Conservation (phyloP, 2,888 invertebrate species). For the Hoplodrina ambigua region DNA sequence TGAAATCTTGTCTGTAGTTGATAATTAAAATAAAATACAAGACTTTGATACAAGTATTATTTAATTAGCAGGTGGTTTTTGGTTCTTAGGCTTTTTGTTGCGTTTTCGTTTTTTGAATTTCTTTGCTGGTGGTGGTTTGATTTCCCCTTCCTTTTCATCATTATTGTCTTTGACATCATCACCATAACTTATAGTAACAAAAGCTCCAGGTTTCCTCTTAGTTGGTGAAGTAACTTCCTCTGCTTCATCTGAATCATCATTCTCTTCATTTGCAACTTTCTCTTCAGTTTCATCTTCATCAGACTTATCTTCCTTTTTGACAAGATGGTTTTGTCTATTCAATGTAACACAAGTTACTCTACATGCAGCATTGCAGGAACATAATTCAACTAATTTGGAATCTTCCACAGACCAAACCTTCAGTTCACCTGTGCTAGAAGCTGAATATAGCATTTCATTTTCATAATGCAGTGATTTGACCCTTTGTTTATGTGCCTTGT, state of each 20-base stretch:
- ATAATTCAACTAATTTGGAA: conserved; percentile 87
- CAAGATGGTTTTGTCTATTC: conserved; percentile 84
- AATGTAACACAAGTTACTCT: conserved; percentile 94
- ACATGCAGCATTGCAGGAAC: conserved; percentile 92
- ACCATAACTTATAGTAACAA: conserved; percentile 84
- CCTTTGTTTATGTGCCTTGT: conserved; percentile 91
- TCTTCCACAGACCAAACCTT: conserved; percentile 92
- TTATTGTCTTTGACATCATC: conserved; percentile 68
- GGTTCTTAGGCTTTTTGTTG: conserved; percentile 77
- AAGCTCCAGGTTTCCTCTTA: conserved; percentile 83
- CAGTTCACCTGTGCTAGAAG: conserved; percentile 95
- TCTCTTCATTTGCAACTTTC: conserved; percentile 62
- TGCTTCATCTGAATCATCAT: conserved; percentile 72
- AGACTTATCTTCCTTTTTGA: conserved; percentile 81
- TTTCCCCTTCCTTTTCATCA: conserved; percentile 66
- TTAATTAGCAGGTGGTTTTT: conserved; percentile 52
- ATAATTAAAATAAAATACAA: conserved; percentile 39
- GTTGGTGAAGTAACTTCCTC: conserved; percentile 57
- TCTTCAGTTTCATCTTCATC: conserved; percentile 65
- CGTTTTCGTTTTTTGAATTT: conserved; percentile 81
- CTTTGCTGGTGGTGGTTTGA: conserved; percentile 73
- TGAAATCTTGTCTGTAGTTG: conserved; percentile 27
- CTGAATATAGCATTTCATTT: conserved; percentile 91
- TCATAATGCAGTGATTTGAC: conserved; percentile 92
- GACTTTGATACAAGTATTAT: conserved; percentile 36